Evolutionary conservation across 2,797 vertebrate species (phyloP), one percentile per base, ranked within the genome.

Genomic region (Bufotes viridis): DNA sequence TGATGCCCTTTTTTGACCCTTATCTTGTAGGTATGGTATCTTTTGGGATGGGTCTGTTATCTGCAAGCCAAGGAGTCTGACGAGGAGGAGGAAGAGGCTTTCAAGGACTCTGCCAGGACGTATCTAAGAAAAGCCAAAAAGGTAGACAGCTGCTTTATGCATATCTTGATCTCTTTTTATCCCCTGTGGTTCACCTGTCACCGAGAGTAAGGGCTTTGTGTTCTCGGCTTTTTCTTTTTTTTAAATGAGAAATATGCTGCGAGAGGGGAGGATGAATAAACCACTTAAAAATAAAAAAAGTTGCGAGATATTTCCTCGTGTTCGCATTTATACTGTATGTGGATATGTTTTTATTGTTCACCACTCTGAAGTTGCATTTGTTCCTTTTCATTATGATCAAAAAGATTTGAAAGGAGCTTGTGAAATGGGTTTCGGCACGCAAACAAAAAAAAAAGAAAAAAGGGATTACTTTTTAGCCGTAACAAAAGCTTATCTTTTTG

Each of bases 41-140:
- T 96, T 91, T 95, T 95, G 8, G 94, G 94, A 82, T 96, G 94
- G 92, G 93, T 94, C 85, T 95, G 94, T 92, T 96, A 94, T 93
- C 94, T 96, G 92, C 94, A 94, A 90, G 88, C 85, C 88, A 89
- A 89, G 65, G 75, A 82, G 65, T 69, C 85, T 53, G 88, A 89
- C 90, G 42, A 42, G 42, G 42, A 42, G 42, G 79, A 87, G 75
- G 88, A 88, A 84, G 65, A 92, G 93, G 58, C 87, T 10, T 90
- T 96, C 89, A 93, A 79, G 78, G 93, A 95, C 82, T 94, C 93
- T 29, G 93, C 93, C 88, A 92, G 94, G 89, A 94, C 85, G 42
- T 89, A 89, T 89, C 88, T 89, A 58, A 89, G 81, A 78, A 89
- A 84, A 87, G 88, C 88, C 85, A 89, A 87, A 89, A 89, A 89